These are phyloP conservation scores for Lophura nycthemera DNA, from an alignment of 2,113 vertebrate species.

Conservation along the genomic window DNA sequence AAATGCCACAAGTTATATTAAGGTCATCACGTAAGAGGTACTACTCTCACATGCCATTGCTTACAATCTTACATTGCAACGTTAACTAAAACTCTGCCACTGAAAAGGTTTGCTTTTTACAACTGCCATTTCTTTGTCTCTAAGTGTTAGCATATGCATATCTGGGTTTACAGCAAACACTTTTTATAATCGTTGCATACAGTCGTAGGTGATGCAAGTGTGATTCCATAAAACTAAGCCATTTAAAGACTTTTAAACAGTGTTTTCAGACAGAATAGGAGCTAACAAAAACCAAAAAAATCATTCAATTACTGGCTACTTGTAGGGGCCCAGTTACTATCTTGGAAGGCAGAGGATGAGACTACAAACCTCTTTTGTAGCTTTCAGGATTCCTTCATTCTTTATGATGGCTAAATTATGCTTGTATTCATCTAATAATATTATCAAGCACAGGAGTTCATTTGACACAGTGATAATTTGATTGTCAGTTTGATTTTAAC, in stretches of 20 bases:
- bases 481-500: background rate
- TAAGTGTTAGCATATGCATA: background rate
- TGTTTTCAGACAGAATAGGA: background rate
- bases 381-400: background rate
- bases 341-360: background rate
- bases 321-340: background rate
- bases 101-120: background rate
- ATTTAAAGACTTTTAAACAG: background rate
- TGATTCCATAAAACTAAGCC: background rate
- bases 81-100: background rate
- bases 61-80: background rate
- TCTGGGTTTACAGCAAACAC: background rate
- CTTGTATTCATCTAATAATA: background rate
- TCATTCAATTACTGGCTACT: background rate
- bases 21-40: background rate
- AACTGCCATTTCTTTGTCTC: background rate
- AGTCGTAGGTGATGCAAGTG: background rate
- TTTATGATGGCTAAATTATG: background rate
- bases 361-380: accelerated
- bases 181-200: background rate
- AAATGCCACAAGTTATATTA: background rate
- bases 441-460: background rate
- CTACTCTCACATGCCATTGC: background rate
- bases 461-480: background rate
- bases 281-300: background rate